These are phyloP conservation scores for Zaprionus inermis DNA, from an alignment of 1,140 invertebrate genomes.

Conservation along the genomic window DNA sequence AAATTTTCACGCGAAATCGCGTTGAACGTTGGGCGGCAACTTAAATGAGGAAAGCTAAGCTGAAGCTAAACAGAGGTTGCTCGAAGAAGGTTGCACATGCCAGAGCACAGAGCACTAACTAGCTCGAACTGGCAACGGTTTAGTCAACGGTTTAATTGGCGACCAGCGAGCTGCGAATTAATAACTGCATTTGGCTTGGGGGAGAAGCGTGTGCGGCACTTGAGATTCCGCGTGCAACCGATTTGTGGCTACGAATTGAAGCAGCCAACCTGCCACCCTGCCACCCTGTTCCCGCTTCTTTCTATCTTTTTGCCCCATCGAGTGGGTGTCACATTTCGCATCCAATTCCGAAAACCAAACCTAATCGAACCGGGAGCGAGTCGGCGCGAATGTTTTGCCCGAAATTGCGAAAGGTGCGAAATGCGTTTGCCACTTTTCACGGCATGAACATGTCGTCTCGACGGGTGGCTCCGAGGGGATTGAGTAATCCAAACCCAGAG, in stretches of 20 bases:
- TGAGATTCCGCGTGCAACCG: conserved; percentile 4
- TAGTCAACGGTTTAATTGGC: too few species aligned
- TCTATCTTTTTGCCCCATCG: not conserved
- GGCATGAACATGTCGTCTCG: conserved; percentile 27
- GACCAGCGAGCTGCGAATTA: not conserved
- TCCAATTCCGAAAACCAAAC: conserved; percentile 14
- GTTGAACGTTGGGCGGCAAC: conserved; percentile 16
- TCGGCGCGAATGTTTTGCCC: conserved; percentile 14
- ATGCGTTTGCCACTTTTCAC: conserved; percentile 45
- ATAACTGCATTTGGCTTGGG: not conserved
- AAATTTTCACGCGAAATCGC: conserved; percentile 42
- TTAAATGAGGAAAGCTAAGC: conserved; percentile 37
- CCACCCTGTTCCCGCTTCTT: not conserved
- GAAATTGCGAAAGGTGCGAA: conserved; percentile 50
- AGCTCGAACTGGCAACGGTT: too few species aligned
- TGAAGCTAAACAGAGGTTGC: not conserved
- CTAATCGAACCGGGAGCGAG: conserved; percentile 39
- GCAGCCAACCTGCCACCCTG: not conserved
- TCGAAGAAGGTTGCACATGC: too few species aligned
- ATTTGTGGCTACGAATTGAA: not conserved
- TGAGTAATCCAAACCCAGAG: conserved; percentile 7
- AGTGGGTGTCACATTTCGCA: conserved; percentile 3
- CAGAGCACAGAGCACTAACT: too few species aligned
- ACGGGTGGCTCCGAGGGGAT: too few species aligned
- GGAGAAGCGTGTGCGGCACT: not conserved